Percentiles rank a stretch among this genome's conserved stretches.
Conservation (phyloP, 2,113 vertebrate species). For the Planiliza haematocheilus region DNA sequence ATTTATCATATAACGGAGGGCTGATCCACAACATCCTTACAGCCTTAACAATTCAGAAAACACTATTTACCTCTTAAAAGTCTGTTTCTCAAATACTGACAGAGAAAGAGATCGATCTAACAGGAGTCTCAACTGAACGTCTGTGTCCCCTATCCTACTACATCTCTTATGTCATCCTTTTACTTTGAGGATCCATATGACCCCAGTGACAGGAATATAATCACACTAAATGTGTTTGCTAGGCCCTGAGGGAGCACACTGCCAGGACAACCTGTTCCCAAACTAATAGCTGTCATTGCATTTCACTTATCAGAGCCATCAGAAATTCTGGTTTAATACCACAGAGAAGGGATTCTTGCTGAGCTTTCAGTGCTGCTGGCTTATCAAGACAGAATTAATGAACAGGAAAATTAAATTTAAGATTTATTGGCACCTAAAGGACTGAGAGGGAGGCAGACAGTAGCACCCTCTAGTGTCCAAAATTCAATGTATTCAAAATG, state of each 20-base stretch:
- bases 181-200: slow-evolving; percentile 9
- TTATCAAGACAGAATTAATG: slow-evolving; percentile 68
- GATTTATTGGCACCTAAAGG: slow-evolving; percentile 42
- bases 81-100: neutral
- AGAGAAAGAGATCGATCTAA: slow-evolving; percentile 1
- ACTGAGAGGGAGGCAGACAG: neutral
- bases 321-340: slow-evolving; percentile 17
- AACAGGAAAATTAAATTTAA: slow-evolving; percentile 70
- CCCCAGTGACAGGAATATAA: neutral
- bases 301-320: slow-evolving; percentile 43
- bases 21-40: too few species aligned
- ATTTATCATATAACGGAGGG: too few species aligned
- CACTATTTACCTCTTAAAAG: slow-evolving; percentile 5
- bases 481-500: too few species aligned
- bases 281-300: slow-evolving; percentile 34
- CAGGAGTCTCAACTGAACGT: neutral
- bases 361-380: slow-evolving; percentile 62
- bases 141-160: too few species aligned
- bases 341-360: slow-evolving; percentile 35
- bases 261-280: slow-evolving; percentile 5
- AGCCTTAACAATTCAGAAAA: neutral
- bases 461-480: slow-evolving; percentile 34
- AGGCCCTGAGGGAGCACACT: neutral
- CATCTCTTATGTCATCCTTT: neutral
- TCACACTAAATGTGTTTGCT: slow-evolving; percentile 23